A percentile compares a stretch with the other conserved stretches of the same genome.
Evolutionary conservation across 1,140 invertebrate genomes (phyloP).

Genomic region (Aricia agestis): DNA sequence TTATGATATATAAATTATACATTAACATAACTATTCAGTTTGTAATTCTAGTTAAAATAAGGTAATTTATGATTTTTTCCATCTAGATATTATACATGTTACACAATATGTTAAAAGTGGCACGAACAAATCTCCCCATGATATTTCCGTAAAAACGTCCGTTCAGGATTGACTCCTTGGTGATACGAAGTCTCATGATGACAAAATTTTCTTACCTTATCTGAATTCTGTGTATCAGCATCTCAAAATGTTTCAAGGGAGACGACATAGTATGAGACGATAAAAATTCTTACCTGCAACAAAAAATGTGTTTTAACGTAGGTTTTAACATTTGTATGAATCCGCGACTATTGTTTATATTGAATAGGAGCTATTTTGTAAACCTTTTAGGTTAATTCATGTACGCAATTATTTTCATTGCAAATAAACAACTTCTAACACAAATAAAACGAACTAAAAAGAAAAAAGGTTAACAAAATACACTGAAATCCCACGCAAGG

Average conservation of each 20-base stretch:
- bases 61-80: too few relatives aligned
- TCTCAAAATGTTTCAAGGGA: background rate
- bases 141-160: too few relatives aligned
- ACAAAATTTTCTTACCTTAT: too few relatives aligned
- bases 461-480: background rate
- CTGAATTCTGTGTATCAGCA: background rate
- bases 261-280: too few relatives aligned
- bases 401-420: background rate
- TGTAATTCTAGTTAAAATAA: background rate
- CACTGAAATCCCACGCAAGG: background rate
- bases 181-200: too few relatives aligned
- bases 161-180: too few relatives aligned
- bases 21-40: background rate
- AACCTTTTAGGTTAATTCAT: background rate
- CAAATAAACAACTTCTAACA: background rate
- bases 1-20: background rate
- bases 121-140: too few relatives aligned
- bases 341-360: too few relatives aligned
- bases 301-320: background rate
- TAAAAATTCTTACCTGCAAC: background rate
- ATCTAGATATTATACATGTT: too few relatives aligned
- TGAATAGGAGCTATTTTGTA: background rate
- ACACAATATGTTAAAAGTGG: too few relatives aligned
- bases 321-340: too few relatives aligned
- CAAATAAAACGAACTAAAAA: background rate